phyloP scores from a whole-genome alignment of 2,797 vertebrate species.

The Hypotaenidia philippensis region DNA sequence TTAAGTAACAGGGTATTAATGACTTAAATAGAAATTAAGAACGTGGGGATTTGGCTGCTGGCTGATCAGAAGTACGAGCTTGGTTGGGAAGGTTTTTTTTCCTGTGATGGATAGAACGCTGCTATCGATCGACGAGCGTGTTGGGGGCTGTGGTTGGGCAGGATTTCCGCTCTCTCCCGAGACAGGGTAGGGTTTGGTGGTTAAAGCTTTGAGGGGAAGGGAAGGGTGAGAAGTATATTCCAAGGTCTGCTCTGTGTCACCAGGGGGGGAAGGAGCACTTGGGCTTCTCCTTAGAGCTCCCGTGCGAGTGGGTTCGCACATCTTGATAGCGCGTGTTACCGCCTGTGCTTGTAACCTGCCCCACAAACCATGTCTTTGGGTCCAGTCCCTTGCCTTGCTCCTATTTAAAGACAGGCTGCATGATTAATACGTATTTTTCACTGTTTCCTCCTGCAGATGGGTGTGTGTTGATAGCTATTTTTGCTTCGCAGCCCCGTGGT shows the following conservation, averaged over 20 bases:
- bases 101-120: background rate
- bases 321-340: background rate
- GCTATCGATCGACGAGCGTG: background rate
- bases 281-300: background rate
- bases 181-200: background rate
- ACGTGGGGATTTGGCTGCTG: background rate
- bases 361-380: background rate
- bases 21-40: slow-evolving; percentile 25
- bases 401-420: slow-evolving; percentile 21
- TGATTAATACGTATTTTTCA: slow-evolving; percentile 38
- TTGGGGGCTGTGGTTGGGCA: background rate
- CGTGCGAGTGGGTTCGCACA: background rate
- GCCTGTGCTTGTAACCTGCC: background rate
- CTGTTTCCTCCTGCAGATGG: slow-evolving; percentile 38
- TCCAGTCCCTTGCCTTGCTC: slow-evolving; percentile 13
- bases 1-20: slow-evolving; percentile 3
- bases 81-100: background rate
- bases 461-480: slow-evolving; percentile 45
- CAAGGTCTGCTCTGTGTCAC: slow-evolving; percentile 2
- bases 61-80: background rate
- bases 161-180: background rate
- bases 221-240: background rate
- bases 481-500: slow-evolving; percentile 9
- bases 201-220: background rate
- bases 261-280: background rate